Evolutionary conservation across 2,797 vertebrate genomes (phyloP), one percentile per base, ranked within the genome.

Genomic region (Dendrocincla fuliginosa): DNA sequence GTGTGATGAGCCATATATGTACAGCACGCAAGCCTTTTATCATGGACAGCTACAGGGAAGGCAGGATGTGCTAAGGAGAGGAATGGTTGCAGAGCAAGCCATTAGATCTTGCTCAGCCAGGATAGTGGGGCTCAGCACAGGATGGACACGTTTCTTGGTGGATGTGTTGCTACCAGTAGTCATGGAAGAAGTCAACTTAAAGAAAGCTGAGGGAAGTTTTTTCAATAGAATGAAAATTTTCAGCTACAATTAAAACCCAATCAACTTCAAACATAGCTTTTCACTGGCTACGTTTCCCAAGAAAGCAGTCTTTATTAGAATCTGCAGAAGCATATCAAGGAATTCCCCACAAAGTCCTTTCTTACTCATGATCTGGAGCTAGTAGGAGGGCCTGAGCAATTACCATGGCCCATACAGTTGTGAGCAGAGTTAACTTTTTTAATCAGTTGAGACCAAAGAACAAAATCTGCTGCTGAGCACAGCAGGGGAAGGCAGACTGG

Each of bases 401-500:
- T 95, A 55, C 60, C 67, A 3, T 52, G 44, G n/a, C 60, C 13
- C 23, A 41, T 83, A 49, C 9, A 83, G 60, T 35, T 83, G 64
- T 47, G n/a, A 83, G 37, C 24, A 42, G 68, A 89, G 47, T 93
- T 87, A 76, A 50, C 13, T 20, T 61, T 61, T 94, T 73, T 77
- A 91, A 87, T 94, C 71, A 80, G 32, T 75, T 3, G 4, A 92
- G 84, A 69, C 89, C 70, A 85, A 91, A 93, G 82, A 77, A 70
- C 7, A 50, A 67, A 91, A 87, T 74, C 68, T 73, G 42, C 71
- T 83, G 78, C 68, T 87, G 71, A 64, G 82, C 91, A 83, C 91
- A 95, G 87, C 82, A 87, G 92, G 90, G 32, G 64, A 89, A 87
- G 60, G n/a, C 93, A 93, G 82, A 24, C 82, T 77, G 80, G 60